Evolutionary conservation across 2,888 invertebrate genomes (phyloP).

Genomic region (Thymelicus acteon): DNA sequence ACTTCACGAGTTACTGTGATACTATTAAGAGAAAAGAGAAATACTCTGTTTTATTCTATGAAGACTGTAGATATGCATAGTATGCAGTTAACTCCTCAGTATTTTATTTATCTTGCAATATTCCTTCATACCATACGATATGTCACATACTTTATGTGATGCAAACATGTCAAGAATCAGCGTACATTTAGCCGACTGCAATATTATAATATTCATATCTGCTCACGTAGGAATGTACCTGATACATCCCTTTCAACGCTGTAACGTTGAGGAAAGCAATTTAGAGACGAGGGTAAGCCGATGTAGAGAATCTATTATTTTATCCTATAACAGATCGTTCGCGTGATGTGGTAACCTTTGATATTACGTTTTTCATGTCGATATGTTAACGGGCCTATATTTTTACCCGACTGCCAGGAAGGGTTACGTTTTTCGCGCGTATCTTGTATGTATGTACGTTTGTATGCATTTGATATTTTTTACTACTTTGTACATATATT

Average conservation of each 20-base stretch:
- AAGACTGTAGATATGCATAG: no score
- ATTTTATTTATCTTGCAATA: not conserved
- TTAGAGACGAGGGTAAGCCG: constrained; percentile 23
- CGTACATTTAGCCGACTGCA: constrained; percentile 11
- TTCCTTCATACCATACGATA: not conserved
- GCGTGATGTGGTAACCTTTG: constrained; percentile 7
- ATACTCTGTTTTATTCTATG: no score
- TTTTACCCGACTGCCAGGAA: no score
- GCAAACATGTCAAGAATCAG: constrained; percentile 15
- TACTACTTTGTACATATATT: no score
- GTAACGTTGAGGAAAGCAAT: constrained; percentile 17
- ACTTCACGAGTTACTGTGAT: no score
- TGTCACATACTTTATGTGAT: not conserved
- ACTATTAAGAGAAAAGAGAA: no score
- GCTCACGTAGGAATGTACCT: constrained; percentile 17
- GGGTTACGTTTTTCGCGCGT: no score
- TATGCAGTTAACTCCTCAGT: not conserved
- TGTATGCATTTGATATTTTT: no score
- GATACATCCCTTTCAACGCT: constrained; percentile 10
- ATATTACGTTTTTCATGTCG: constrained; percentile 1
- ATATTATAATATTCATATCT: constrained; percentile 25
- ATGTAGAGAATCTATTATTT: constrained; percentile 22
- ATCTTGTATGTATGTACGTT: no score
- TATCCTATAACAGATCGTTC: constrained; percentile 18
- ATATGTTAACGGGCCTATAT: no score